Conservation (phyloP, 2,113 vertebrate species). For the Austrofundulus limnaeus region DNA sequence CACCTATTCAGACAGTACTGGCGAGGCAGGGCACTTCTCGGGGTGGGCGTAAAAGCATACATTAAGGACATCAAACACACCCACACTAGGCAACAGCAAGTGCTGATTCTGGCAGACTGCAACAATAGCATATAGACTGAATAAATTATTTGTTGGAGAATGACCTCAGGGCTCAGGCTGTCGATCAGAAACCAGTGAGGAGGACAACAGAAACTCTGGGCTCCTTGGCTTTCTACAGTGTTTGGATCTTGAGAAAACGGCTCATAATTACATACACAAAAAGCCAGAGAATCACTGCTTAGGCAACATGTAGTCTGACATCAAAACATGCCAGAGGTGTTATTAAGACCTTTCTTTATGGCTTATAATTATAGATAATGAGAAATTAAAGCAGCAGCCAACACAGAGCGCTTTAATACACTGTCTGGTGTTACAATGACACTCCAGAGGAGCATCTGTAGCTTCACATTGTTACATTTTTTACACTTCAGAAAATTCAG, state of each 20-base stretch:
- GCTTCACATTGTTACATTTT: neutral
- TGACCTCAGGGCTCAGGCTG: slow-evolving; percentile 37
- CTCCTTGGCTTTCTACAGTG: slow-evolving; percentile 6
- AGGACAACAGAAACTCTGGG: slow-evolving; percentile 10
- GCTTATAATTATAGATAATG: slow-evolving; percentile 19
- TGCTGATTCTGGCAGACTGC: slow-evolving; percentile 41
- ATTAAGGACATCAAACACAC: slow-evolving; percentile 54
- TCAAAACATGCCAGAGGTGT: slow-evolving; percentile 18
- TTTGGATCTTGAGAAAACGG: slow-evolving; percentile 13
- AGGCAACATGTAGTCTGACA: slow-evolving; percentile 15
- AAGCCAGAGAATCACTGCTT: slow-evolving; percentile 5
- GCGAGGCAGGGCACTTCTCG: slow-evolving; percentile 34
- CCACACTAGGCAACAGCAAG: slow-evolving; percentile 30
- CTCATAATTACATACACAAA: slow-evolving; percentile 16
- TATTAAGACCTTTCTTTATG: slow-evolving; percentile 11
- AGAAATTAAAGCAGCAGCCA: slow-evolving; percentile 11
- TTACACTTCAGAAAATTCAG: neutral
- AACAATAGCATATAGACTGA: slow-evolving; percentile 37
- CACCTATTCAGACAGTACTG: slow-evolving; percentile 28
- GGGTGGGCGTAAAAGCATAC: slow-evolving; percentile 55
- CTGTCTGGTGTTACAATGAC: neutral
- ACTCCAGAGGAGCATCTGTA: neutral
- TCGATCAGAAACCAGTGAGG: neutral
- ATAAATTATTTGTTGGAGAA: slow-evolving; percentile 28
- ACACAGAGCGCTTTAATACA: slow-evolving; percentile 6